phyloP scores from a whole-genome alignment of 2,797 vertebrate genomes.

The Streptopelia turtur region DNA sequence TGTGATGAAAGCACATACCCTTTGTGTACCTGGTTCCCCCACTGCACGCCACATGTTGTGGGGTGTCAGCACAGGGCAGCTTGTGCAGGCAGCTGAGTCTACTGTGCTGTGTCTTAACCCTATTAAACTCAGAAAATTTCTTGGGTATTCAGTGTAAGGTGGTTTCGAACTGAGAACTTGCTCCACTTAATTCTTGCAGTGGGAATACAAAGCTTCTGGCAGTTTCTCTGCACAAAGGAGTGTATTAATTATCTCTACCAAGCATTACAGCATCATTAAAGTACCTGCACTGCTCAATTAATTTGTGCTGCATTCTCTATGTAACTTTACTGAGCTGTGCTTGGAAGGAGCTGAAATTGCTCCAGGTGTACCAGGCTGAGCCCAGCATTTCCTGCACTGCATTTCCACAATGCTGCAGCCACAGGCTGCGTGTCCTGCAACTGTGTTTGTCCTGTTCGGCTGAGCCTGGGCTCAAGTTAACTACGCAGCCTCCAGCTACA shows the following conservation, averaged over 20 bases:
- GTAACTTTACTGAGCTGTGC: not conserved
- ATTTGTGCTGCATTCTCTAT: not conserved
- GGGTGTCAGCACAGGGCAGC: not conserved
- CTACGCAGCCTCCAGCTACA: not conserved
- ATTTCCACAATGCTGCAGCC: not conserved
- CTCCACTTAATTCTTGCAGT: not conserved
- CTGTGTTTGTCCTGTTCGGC: accelerated
- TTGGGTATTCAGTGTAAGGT: not conserved
- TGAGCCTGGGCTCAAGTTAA: not conserved
- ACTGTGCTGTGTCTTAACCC: not conserved
- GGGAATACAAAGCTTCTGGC: not conserved
- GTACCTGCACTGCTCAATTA: not conserved
- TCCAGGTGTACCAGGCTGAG: not conserved
- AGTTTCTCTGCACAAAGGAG: not conserved
- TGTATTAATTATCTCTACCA: not conserved
- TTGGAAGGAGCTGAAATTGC: not conserved
- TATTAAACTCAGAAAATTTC: not conserved
- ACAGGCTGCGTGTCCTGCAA: not conserved
- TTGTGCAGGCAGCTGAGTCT: not conserved
- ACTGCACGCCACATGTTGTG: not conserved
- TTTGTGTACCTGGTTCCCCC: not conserved
- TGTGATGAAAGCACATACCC: not conserved
- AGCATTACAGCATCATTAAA: not conserved
- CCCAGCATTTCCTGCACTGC: not conserved
- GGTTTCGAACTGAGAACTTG: not conserved